A percentile compares a stretch with the other conserved stretches of the same genome.
These are phyloP conservation scores for Amiota communis DNA, from an alignment of 2,888 invertebrate species.

Conservation along the genomic window DNA sequence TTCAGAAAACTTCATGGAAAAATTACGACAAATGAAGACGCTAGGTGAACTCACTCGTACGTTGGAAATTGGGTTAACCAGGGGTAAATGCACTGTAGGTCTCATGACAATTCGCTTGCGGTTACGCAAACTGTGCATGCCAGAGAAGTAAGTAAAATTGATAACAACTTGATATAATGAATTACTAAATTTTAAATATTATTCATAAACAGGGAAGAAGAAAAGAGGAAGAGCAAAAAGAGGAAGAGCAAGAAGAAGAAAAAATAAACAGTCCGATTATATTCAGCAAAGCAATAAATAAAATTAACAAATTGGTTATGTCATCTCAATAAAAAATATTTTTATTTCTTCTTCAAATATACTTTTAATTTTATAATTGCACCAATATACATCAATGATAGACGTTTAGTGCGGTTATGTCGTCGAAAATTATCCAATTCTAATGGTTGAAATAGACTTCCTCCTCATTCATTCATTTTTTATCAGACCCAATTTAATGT, in stretches of 20 bases:
- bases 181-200: not conserved
- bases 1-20: not conserved
- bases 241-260: conserved; percentile 26
- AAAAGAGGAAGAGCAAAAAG: conserved; percentile 29
- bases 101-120: not conserved
- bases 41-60: not conserved
- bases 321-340: not conserved
- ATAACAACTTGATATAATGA: not conserved
- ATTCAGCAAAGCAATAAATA: conserved; percentile 28
- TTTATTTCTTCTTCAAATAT: no score
- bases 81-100: not conserved
- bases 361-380: no score
- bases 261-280: conserved; percentile 30
- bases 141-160: not conserved
- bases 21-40: not conserved
- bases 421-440: no score
- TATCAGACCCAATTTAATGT: no score
- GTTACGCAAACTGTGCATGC: not conserved
- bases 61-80: not conserved
- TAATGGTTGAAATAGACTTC: no score
- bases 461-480: no score
- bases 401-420: no score
- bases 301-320: conserved; percentile 33
- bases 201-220: not conserved
- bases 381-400: no score